Evolutionary conservation across 2,888 invertebrate species (phyloP), one percentile per base, ranked within the genome.

Genomic region (Ochropleura plecta): DNA sequence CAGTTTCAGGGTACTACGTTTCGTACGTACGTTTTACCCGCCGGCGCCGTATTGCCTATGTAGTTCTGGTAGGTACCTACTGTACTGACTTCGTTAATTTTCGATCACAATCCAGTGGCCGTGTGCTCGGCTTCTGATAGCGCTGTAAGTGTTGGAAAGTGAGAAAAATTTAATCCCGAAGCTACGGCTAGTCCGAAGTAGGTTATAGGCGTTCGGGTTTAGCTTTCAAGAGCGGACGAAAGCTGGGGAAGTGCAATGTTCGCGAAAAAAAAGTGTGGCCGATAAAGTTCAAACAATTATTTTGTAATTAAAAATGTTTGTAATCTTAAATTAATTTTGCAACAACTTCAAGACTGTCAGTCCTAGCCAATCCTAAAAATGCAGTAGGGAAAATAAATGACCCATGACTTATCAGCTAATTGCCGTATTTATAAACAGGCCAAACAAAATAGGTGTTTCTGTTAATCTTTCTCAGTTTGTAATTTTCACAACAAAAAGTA

Each of bases 81-180:
- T 72, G 63, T 14, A 18, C 0, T 72, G 63, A 80, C 84, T 72
- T 84, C 53, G 53, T 79, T 73, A 70, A 67, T 72, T 70, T 85
- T 62, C 77, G 69, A 80, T 81, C 69, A 86, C 74, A 70, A 51
- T 40, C 60, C 63, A 79, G 79, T 80, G 84, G 84, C 79, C 46
- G 55, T 79, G 49, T 65, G 69, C 69, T 66, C 79, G 53, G 78
- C 73, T 63, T 79, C 5, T 63, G 72, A 83, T 70, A 63, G 53
- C 66, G 57, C 63, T 49, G 12, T 83, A 64, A 67, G 79, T 71
- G 48, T 70, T 67, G 53, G 6, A 67, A 64, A 67, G 44, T 55
- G 73, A 55, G 53, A 79, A 68, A 72, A 83, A 83, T 64, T 59
- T 4, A 63, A 83, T 78, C 5, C n/a, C 40, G 18, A 12, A 53